These are phyloP conservation scores for Vultur gryphus DNA, from an alignment of 2,797 vertebrate genomes.

Conservation along the genomic window DNA sequence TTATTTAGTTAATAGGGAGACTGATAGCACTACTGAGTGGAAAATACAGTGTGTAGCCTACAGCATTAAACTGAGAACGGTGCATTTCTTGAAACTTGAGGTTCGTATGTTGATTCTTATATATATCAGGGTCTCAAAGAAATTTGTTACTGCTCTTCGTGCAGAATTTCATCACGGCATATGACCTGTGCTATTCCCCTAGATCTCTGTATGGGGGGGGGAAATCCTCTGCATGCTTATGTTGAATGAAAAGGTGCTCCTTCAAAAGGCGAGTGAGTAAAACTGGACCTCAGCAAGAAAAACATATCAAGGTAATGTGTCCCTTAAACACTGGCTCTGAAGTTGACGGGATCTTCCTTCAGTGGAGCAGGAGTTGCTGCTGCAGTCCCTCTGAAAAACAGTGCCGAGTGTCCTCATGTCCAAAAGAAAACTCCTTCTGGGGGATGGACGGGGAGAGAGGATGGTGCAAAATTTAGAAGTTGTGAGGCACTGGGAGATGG, in stretches of 20 bases:
- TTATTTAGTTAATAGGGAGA: conserved; percentile 14
- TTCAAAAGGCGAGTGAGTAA: neutral
- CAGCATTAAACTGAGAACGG: neutral
- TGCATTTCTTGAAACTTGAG: neutral
- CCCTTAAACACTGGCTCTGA: neutral
- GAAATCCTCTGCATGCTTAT: neutral
- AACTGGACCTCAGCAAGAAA: neutral
- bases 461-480: neutral
- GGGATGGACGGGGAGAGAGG: neutral
- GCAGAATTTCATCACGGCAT: neutral
- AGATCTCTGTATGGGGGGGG: neutral
- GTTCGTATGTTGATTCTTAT: neutral
- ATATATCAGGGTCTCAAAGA: neutral
- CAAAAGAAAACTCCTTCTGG: neutral
- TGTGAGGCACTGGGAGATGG: neutral
- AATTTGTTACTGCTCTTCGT: neutral
- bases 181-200: neutral
- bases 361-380: neutral
- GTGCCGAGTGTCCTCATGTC: neutral
- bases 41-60: neutral
- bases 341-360: neutral
- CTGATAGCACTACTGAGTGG: neutral
- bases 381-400: neutral
- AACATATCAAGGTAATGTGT: neutral
- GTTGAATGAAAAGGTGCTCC: neutral